phyloP scores from a whole-genome alignment of 2,113 vertebrate species.

The Peromyscus leucopus region DNA sequence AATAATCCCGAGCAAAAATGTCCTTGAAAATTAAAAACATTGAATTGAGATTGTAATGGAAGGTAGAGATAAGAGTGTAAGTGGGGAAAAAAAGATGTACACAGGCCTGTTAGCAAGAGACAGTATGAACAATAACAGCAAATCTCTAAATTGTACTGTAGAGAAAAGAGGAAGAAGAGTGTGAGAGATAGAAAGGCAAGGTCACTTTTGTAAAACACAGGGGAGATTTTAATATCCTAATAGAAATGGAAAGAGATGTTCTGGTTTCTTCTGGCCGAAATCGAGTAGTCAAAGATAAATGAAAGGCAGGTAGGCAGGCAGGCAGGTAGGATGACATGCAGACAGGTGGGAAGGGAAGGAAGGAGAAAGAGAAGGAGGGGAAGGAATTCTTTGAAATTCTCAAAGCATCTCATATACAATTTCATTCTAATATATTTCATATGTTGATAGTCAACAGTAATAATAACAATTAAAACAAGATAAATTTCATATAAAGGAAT shows the following conservation, averaged over 20 bases:
- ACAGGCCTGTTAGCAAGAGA: neutral
- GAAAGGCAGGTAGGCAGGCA: neutral
- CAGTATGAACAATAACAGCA: neutral
- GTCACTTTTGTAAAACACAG: neutral
- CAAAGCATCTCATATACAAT: neutral
- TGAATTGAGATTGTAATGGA: conserved; percentile 16
- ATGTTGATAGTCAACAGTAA: neutral
- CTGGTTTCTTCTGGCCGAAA: neutral
- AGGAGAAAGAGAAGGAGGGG: neutral
- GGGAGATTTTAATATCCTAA: neutral
- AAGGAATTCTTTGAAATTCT: neutral
- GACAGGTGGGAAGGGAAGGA: neutral
- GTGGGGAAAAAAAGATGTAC: neutral
- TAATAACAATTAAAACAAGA: conserved; percentile 10
- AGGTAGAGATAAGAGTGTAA: neutral
- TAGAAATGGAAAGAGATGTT: neutral
- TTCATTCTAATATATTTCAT: conserved; percentile 14
- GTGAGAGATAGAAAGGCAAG: neutral
- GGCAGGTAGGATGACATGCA: neutral
- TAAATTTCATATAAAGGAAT: neutral
- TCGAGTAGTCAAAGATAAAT: neutral
- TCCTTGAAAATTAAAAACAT: neutral
- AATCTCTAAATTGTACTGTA: neutral
- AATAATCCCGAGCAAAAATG: neutral
- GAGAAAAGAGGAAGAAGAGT: neutral